Base-by-base conservation (phyloP, 2,797 vertebrate species). In the Taenioides sp. region DNA sequence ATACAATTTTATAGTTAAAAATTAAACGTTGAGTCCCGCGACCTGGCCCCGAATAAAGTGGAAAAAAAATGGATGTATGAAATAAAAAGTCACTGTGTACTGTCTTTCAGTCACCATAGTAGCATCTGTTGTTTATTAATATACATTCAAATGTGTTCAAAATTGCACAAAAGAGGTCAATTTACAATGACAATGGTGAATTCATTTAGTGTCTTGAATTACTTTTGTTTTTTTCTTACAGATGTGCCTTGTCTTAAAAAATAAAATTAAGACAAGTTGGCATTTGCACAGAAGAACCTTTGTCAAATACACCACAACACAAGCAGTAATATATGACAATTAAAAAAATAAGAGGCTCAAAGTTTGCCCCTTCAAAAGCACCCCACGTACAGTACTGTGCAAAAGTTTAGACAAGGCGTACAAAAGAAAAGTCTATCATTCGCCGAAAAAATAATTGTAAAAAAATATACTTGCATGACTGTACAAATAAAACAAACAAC, bases 231-330 rank as follows among this genome's bases (percentile, higher is more conserved):
- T 27, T 34, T 65, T 47, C n/a, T 65, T 65, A 17, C 37, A 27
- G 43, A 50, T 28, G 16, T 52, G 23, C 43, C 43, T 10, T 7
- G 11, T 66, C 54, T 43, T 27, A 52, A 37, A 61, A 59, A 18
- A 72, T 43, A 10, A 27, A 28, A 68, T 23, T 23, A 52, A 67
- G 31, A 74, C 72, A 22, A 34, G 37, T 69, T 9, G 34, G 57
- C 17, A 63, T 75, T 78, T 76, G 74, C 70, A 72, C 63, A 64
- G 43, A 69, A 14, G 52, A 52, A 55, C 17, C 62, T 28, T 52
- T 66, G 60, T 72, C 76, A 79, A 73, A 69, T 66, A 72, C 67
- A 70, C 20, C 20, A 67, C 55, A 17, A 65, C 59, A 67, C 67
- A 70, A 68, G 50, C 52, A 25, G 67, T 73, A 2, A 37, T 61